A percentile compares a stretch with the other conserved stretches of the same genome.
These are phyloP conservation scores for Drosophila santomea DNA, from an alignment of 1,140 invertebrate genomes.

Conservation along the genomic window DNA sequence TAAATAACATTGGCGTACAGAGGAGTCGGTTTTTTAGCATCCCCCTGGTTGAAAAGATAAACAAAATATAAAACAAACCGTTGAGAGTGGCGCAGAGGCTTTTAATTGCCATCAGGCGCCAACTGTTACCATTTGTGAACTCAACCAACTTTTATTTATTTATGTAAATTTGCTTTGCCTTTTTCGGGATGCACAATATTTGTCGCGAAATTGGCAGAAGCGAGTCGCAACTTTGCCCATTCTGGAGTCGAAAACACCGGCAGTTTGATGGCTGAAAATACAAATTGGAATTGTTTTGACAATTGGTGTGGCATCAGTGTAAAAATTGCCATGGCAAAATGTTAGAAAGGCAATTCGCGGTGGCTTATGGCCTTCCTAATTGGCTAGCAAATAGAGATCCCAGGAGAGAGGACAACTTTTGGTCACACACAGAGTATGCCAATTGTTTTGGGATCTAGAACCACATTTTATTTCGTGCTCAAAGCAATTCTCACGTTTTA, in stretches of 20 bases:
- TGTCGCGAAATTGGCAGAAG: slow-evolving; percentile 70
- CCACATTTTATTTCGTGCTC: slow-evolving; percentile 34
- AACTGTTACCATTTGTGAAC: slow-evolving; percentile 69
- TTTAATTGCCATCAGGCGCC: slow-evolving; percentile 73
- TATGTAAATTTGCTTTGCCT: slow-evolving; percentile 71
- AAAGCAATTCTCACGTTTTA: slow-evolving; percentile 20
- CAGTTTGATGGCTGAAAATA: slow-evolving; percentile 54
- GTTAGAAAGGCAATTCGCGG: slow-evolving; percentile 24
- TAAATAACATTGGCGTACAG: slow-evolving; percentile 34
- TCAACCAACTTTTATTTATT: slow-evolving; percentile 76
- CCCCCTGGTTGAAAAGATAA: slow-evolving; percentile 35
- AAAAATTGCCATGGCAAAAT: slow-evolving; percentile 42
- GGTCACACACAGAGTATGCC: slow-evolving; percentile 28
- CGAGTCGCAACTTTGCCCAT: slow-evolving; percentile 35
- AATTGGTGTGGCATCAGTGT: slow-evolving; percentile 51
- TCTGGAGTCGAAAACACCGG: slow-evolving; percentile 22
- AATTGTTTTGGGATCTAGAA: slow-evolving; percentile 30
- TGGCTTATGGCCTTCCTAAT: slow-evolving; percentile 44
- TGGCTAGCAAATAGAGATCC: slow-evolving; percentile 33
- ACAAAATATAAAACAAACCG: slow-evolving; percentile 18
- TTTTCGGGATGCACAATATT: slow-evolving; percentile 56
- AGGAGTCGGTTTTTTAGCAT: slow-evolving; percentile 16
- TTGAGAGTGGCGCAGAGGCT: slow-evolving; percentile 53
- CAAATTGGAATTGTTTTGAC: slow-evolving; percentile 75
- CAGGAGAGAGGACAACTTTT: slow-evolving; percentile 40